Evolutionary conservation across 2,113 vertebrate species (phyloP).

Genomic region (Zosterops japonicus): DNA sequence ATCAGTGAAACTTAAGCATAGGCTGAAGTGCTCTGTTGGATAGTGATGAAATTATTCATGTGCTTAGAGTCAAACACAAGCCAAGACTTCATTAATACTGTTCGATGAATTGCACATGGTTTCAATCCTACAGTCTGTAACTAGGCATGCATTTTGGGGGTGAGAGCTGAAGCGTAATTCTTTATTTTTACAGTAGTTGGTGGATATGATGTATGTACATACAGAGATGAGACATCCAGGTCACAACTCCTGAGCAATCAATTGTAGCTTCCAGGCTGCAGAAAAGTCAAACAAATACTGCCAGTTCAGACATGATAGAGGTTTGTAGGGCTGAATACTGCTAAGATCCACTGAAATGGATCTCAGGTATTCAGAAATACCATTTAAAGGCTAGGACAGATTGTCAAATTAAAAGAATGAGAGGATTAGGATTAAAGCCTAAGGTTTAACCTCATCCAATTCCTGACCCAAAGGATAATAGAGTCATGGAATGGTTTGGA

Average conservation of each 20-base stretch:
- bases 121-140: neutral
- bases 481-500: neutral
- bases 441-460: neutral
- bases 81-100: conserved; percentile 18
- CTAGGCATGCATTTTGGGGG: neutral
- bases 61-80: conserved; percentile 44
- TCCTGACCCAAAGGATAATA: neutral
- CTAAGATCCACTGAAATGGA: neutral
- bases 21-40: conserved; percentile 46
- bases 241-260: neutral
- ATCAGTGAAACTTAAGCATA: conserved; percentile 51
- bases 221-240: neutral
- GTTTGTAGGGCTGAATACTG: neutral
- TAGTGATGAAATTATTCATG: conserved; percentile 44
- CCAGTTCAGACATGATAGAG: neutral
- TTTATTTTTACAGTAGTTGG: neutral
- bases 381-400: neutral
- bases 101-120: neutral
- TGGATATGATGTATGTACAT: neutral
- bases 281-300: neutral
- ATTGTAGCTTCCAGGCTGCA: neutral
- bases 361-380: neutral
- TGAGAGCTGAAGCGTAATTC: neutral
- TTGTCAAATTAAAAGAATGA: neutral
- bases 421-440: neutral